These are phyloP conservation scores for Nasua narica DNA, from an alignment of 2,797 vertebrate species.

Conservation along the genomic window DNA sequence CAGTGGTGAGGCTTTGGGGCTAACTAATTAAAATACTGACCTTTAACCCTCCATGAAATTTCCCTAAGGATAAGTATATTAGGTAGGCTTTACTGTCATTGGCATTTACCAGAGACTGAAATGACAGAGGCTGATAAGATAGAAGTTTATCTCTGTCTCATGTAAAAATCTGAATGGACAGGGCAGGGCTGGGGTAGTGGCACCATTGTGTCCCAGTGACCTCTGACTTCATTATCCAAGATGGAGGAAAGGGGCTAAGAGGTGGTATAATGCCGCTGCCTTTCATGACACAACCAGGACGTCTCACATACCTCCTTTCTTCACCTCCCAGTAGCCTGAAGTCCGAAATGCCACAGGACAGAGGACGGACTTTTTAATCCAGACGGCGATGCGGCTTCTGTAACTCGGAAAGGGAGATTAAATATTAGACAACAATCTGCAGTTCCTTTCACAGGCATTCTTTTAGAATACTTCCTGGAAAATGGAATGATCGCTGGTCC, in stretches of 20 bases:
- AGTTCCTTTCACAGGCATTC: neutral
- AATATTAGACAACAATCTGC: neutral
- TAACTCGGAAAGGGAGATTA: neutral
- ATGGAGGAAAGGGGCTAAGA: neutral
- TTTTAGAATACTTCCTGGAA: neutral
- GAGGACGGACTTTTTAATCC: neutral
- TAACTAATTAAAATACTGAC: conserved; percentile 17
- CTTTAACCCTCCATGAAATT: neutral
- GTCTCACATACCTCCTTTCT: neutral
- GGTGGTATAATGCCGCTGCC: rapidly evolving
- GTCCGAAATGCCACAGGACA: neutral
- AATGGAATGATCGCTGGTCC: neutral
- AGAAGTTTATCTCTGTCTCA: neutral
- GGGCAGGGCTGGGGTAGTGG: neutral
- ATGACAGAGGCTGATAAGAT: neutral
- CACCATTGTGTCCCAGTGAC: neutral
- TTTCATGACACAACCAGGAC: neutral
- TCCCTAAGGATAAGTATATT: neutral
- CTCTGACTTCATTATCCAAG: neutral
- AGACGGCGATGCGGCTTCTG: neutral
- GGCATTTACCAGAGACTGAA: neutral
- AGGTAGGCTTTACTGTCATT: neutral
- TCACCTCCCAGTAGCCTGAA: neutral
- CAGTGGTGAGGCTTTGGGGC: neutral
- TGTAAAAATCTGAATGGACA: neutral